A percentile compares a stretch with the other conserved stretches of the same genome.
phyloP scores from a whole-genome alignment of 2,113 vertebrate genomes.

The Tachysurus fulvidraco region DNA sequence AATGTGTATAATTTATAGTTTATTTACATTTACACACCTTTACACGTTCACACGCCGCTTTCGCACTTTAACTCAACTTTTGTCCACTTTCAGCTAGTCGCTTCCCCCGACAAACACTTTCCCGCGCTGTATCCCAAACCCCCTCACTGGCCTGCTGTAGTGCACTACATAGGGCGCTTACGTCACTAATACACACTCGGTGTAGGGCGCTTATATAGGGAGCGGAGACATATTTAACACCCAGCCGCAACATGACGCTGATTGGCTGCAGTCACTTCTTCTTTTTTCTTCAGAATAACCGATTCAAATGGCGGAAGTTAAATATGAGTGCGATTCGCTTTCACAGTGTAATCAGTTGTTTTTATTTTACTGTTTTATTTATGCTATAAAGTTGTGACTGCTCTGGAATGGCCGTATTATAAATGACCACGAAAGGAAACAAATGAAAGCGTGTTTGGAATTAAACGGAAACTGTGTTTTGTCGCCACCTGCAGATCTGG shows the following conservation, averaged over 20 bases:
- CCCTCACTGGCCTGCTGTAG: rapidly evolving
- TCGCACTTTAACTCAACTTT: conserved; percentile 22
- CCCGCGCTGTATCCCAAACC: not conserved
- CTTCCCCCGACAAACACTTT: conserved; percentile 9
- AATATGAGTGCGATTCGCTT: not conserved
- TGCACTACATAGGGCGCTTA: not conserved
- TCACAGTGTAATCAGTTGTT: not conserved
- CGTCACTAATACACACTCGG: no score
- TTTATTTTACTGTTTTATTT: not conserved
- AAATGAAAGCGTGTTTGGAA: not conserved
- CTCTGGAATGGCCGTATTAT: not conserved
- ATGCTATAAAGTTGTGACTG: no score
- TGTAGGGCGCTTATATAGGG: not conserved
- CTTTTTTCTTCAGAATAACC: not conserved
- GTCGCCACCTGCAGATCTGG: not conserved
- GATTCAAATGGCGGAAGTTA: not conserved
- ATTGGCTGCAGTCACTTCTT: not conserved
- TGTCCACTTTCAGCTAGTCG: conserved; percentile 8
- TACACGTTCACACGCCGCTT: not conserved
- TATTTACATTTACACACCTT: conserved; percentile 1
- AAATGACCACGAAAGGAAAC: not conserved
- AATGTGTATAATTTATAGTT: no score
- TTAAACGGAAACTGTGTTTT: not conserved
- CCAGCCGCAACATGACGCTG: not conserved
- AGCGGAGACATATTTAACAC: not conserved